Evolutionary conservation across 2,888 invertebrate genomes (phyloP).

Genomic region (Hirtodrosophila confusa): DNA sequence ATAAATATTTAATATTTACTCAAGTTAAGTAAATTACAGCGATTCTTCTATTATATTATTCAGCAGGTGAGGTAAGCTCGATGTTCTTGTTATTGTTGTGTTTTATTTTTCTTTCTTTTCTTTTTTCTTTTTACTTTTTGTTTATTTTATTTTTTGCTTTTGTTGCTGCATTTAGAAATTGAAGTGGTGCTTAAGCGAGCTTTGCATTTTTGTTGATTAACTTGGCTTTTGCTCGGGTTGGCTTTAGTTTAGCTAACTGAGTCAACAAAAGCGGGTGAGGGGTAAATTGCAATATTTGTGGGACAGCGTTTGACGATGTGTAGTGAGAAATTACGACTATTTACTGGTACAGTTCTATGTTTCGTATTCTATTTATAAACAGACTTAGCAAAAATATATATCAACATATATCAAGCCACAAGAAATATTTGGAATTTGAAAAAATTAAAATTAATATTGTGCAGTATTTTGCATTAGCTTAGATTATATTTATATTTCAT

Average conservation of each 20-base stretch:
- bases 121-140: constrained; percentile 5
- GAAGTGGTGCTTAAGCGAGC: constrained; percentile 46
- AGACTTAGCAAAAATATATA: too few relatives aligned
- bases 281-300: constrained; percentile 25
- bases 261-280: constrained; percentile 34
- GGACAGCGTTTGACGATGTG: constrained; percentile 11
- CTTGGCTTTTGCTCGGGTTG: constrained; percentile 31
- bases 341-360: too few relatives aligned
- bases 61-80: constrained; percentile 15
- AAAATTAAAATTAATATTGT: too few relatives aligned
- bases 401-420: too few relatives aligned
- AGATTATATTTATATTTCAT: too few relatives aligned
- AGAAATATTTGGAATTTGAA: too few relatives aligned
- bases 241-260: constrained; percentile 35
- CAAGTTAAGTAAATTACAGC: constrained; percentile 71
- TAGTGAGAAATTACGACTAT: background rate
- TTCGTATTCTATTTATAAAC: too few relatives aligned
- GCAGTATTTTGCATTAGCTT: too few relatives aligned
- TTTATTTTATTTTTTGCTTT: constrained; percentile 17
- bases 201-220: constrained; percentile 51
- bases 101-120: constrained; percentile 5
- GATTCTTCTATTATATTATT: constrained; percentile 22
- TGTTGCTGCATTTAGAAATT: constrained; percentile 34
- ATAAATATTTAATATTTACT: constrained; percentile 80
- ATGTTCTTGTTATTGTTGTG: constrained; percentile 4